These are phyloP conservation scores for Macrophya annulata DNA, from an alignment of 2,888 invertebrate genomes.

Conservation along the genomic window DNA sequence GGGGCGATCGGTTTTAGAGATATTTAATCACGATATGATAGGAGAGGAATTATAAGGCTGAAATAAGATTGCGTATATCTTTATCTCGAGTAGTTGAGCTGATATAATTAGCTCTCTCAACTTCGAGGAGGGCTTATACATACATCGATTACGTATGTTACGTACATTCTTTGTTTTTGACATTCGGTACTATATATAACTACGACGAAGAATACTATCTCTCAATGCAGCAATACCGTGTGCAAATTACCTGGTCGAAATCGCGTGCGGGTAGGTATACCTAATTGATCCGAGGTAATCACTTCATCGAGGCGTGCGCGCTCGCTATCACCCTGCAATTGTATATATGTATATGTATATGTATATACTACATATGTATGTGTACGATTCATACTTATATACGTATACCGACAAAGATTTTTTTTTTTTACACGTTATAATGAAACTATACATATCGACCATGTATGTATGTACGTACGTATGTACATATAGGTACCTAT, in stretches of 20 bases:
- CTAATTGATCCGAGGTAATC: conserved; percentile 27
- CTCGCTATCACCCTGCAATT: not conserved
- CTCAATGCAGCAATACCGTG: not conserved
- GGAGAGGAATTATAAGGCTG: not conserved
- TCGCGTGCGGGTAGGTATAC: not conserved
- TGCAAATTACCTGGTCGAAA: conserved; percentile 21
- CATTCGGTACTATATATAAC: too few relatives aligned
- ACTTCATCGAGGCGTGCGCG: conserved; percentile 19
- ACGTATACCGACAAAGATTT: not conserved
- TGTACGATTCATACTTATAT: not conserved
- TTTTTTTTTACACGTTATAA: not conserved
- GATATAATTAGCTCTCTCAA: conserved; percentile 38
- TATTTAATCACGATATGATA: conserved; percentile 6
- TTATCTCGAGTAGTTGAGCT: not conserved
- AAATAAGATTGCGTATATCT: conserved; percentile 29
- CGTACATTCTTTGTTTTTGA: not conserved
- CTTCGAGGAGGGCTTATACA: conserved; percentile 5
- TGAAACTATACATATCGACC: not conserved
- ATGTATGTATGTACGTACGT: too few relatives aligned
- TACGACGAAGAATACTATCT: not conserved
- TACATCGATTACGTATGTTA: not conserved
- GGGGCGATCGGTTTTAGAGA: not conserved
- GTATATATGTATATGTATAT: not conserved
- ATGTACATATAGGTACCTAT: too few relatives aligned
- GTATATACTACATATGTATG: not conserved